phyloP scores from a whole-genome alignment of 2,113 vertebrate genomes.

The Amia ocellicauda region DNA sequence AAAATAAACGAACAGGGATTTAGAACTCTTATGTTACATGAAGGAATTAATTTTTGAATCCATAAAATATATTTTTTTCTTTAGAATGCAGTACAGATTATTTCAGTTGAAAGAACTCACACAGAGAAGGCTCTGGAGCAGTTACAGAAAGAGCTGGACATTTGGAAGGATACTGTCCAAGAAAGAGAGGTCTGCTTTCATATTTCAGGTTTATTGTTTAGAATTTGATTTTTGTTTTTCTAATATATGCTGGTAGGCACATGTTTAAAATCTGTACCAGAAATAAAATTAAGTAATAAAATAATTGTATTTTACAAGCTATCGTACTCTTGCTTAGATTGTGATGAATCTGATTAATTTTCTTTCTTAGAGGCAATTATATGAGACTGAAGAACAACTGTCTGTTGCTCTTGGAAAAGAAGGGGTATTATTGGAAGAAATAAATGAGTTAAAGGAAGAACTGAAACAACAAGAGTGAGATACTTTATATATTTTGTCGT shows the following conservation, averaged over 20 bases:
- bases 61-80: constrained; percentile 6
- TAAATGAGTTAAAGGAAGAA: constrained; percentile 62
- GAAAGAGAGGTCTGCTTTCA: constrained; percentile 60
- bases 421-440: constrained; percentile 51
- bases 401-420: constrained; percentile 61
- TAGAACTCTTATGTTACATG: background rate
- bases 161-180: constrained; percentile 49
- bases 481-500: background rate
- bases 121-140: constrained; percentile 59
- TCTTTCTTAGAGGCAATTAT: constrained; percentile 65
- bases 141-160: constrained; percentile 55
- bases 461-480: constrained; percentile 67
- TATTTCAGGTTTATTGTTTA: constrained; percentile 2
- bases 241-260: background rate
- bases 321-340: no score
- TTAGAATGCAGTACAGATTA: constrained; percentile 57
- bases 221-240: background rate
- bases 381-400: constrained; percentile 66
- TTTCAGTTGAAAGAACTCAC: constrained; percentile 52
- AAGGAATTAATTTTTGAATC: no score
- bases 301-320: no score
- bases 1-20: background rate
- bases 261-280: background rate
- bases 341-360: no score
- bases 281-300: no score